Evolutionary conservation across 2,888 invertebrate genomes (phyloP), one percentile per base, ranked within the genome.

Genomic region (Drosophila niveifrons): DNA sequence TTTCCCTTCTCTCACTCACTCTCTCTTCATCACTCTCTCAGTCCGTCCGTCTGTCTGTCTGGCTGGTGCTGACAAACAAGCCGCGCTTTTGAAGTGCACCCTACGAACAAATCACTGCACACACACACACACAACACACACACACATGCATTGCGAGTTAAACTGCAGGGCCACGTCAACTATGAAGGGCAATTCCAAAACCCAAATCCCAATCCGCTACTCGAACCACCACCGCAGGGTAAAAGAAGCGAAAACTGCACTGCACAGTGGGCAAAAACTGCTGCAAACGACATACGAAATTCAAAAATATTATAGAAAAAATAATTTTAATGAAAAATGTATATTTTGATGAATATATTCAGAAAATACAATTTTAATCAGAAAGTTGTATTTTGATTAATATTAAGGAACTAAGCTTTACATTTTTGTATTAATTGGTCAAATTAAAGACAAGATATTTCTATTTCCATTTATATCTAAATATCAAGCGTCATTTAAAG

Each of bases 41-140:
- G 11, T 48, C 18, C 41, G 23, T 51, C 59, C 9, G 18, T 44
- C 62, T 29, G 46, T 39, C 28, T 13, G 39, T 39, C 36, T 15
- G 17, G 47, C 83, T 80, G 80, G 68, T 82, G 85, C 75, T 79
- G 83, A 77, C 85, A 80, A 77, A 79, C 84, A 75, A 73, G 68
- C 55, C 51, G 62, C 58, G 52, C 28, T 56, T 58, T 62, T 89
- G 82, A 83, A 87, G 83, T 83, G 89, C 82, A 87, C 89, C 85
- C 88, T 48, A 56, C 61, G 36, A 67, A 63, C 72, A 76, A 77
- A 77, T 77, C 77, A 76, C 66, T 56, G 72, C 64, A 65, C 57
- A 58, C 57, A 59, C 39, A 56, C 55, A 63, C 41, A 55, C 13
- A 46, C 43, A 34, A 53, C 48, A 55, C 29, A 62, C 10, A 39